These are phyloP conservation scores for Mesembrinibis cayennensis DNA, from an alignment of 2,113 vertebrate species.

Conservation along the genomic window DNA sequence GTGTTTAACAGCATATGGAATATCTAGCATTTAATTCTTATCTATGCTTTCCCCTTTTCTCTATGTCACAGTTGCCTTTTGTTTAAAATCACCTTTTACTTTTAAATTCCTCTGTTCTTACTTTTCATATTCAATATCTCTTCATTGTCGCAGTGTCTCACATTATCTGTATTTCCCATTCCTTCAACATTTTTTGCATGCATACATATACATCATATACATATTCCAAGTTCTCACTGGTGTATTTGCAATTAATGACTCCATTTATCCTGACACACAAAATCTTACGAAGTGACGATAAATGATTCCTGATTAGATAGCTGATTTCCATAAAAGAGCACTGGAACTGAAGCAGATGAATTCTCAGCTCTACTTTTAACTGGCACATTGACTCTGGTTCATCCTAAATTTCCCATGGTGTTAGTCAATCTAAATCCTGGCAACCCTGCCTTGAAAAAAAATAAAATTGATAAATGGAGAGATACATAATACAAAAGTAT, in stretches of 20 bases:
- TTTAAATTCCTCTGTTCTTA: background rate
- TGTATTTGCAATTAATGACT: slow-evolving; percentile 22
- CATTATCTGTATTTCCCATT: background rate
- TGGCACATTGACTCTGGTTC: background rate
- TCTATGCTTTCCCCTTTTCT: background rate
- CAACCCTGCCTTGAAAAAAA: background rate
- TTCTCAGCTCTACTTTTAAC: background rate
- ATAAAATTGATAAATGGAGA: background rate
- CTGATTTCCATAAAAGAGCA: slow-evolving; percentile 17
- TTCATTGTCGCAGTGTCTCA: background rate
- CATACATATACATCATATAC: background rate
- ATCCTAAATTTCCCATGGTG: background rate
- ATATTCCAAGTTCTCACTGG: background rate
- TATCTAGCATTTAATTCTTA: background rate
- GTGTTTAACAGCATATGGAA: background rate
- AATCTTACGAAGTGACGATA: background rate
- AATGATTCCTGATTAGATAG: background rate
- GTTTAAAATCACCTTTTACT: background rate
- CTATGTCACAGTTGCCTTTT: background rate
- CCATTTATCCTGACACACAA: slow-evolving; percentile 32
- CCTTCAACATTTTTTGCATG: background rate
- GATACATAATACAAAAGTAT: background rate
- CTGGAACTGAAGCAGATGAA: slow-evolving; percentile 13
- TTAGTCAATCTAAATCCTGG: background rate
- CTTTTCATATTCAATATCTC: background rate